Conservation (phyloP, 2,113 vertebrate genomes). For the Notarius quadriscutis region DNA sequence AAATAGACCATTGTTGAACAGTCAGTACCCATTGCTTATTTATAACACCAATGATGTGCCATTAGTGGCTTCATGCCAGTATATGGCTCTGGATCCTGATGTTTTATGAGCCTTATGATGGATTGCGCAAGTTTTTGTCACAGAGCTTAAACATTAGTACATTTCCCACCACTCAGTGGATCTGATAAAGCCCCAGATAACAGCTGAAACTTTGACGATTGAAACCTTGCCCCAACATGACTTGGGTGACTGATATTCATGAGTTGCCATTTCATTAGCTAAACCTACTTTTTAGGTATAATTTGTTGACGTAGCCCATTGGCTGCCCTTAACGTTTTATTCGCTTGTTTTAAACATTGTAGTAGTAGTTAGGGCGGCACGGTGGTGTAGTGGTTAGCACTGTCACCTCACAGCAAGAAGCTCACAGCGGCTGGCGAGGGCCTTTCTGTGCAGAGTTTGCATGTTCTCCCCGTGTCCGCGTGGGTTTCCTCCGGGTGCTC, state of each 20-base stretch:
- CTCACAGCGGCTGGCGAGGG: too few species aligned
- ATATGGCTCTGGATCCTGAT: too few species aligned
- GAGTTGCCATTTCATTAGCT: not conserved
- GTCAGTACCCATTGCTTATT: not conserved
- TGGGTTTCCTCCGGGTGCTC: too few species aligned
- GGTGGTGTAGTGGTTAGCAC: too few species aligned
- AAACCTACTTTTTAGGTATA: not conserved
- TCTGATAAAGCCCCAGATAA: not conserved
- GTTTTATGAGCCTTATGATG: not conserved
- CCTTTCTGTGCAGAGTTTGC: too few species aligned
- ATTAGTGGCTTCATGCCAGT: not conserved
- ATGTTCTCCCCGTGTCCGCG: too few species aligned
- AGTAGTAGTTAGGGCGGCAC: too few species aligned
- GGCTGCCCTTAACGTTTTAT: slow-evolving; percentile 3
- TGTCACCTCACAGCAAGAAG: too few species aligned
- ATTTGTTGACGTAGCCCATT: not conserved
- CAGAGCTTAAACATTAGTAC: not conserved
- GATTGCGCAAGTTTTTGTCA: not conserved
- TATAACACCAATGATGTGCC: not conserved
- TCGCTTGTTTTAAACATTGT: not conserved
- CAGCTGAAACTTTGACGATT: not conserved
- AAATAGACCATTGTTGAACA: not conserved
- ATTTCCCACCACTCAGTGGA: not conserved
- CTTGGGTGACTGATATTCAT: slow-evolving; percentile 1
- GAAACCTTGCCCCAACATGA: not conserved